phyloP scores from a whole-genome alignment of 1,140 invertebrate species.

The Halictus rubicundus region DNA sequence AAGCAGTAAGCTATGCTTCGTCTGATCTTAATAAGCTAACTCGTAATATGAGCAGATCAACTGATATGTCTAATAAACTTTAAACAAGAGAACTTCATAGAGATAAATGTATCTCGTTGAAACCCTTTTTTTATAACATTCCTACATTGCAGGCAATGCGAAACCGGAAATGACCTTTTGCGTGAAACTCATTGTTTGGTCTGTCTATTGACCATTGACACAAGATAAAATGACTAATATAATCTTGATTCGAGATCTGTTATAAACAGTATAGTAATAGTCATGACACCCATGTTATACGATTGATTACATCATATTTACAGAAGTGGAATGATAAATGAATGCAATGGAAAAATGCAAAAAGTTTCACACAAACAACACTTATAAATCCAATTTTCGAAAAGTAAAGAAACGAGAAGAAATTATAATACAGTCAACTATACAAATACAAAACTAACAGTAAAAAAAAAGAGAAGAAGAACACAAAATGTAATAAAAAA shows the following conservation, averaged over 20 bases:
- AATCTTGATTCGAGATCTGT: slow-evolving; percentile 10
- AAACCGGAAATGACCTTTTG: not conserved
- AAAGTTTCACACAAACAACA: slow-evolving; percentile 8
- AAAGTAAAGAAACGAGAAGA: not conserved
- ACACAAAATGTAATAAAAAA: slow-evolving; percentile 32
- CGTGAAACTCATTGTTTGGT: slow-evolving; percentile 21
- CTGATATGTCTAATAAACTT: not conserved
- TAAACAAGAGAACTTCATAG: not conserved
- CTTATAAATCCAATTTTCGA: not conserved
- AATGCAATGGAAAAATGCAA: slow-evolving; percentile 22
- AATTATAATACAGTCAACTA: slow-evolving; percentile 41
- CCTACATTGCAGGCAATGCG: not conserved
- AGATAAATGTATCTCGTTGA: not conserved
- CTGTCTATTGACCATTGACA: not conserved
- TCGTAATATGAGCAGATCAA: not conserved
- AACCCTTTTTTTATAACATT: not conserved
- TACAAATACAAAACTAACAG: slow-evolving; percentile 32
- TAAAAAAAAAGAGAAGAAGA: slow-evolving; percentile 26
- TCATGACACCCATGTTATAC: not conserved
- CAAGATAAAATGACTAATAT: slow-evolving; percentile 16
- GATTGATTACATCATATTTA: slow-evolving; percentile 1
- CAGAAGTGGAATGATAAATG: slow-evolving; percentile 38
- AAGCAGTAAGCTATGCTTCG: not conserved
- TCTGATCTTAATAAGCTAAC: not conserved
- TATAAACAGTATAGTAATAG: slow-evolving; percentile 24